Evolutionary conservation across 2,797 vertebrate species (phyloP).

Genomic region (Apogon talboti): DNA sequence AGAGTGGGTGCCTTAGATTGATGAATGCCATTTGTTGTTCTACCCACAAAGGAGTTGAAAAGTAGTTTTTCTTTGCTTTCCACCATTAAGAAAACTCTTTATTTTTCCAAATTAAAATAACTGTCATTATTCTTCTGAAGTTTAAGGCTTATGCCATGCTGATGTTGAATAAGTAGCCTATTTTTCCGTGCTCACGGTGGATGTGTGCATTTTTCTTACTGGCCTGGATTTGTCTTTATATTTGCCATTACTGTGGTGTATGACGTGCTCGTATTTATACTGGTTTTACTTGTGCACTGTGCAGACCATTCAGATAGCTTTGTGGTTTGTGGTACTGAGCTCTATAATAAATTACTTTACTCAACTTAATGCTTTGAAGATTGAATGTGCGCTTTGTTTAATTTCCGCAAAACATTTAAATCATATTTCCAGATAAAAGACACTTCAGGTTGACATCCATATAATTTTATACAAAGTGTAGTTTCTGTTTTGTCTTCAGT

Average conservation of each 20-base stretch:
- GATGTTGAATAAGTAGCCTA: constrained; percentile 36
- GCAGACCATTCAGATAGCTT: too few relatives aligned
- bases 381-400: not conserved
- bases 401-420: not conserved
- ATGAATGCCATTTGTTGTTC: constrained; percentile 62
- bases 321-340: too few relatives aligned
- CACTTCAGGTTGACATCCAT: not conserved
- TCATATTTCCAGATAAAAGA: constrained; percentile 7
- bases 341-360: too few relatives aligned
- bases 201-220: constrained; percentile 13
- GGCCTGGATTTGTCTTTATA: constrained; percentile 34
- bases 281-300: not conserved
- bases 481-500: constrained; percentile 1
- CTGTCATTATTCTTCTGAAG: constrained; percentile 58
- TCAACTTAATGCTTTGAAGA: too few relatives aligned
- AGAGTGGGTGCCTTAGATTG: constrained; percentile 38
- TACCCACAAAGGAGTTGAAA: constrained; percentile 38
- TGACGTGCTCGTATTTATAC: constrained; percentile 20
- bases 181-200: constrained; percentile 32
- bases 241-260: constrained; percentile 30
- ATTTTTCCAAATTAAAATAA: constrained; percentile 55
- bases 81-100: constrained; percentile 19
- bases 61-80: constrained; percentile 20
- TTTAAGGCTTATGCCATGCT: constrained; percentile 42
- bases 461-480: not conserved